These are phyloP conservation scores for Cephus pulcher DNA, from an alignment of 2,888 invertebrate genomes.

Conservation along the genomic window DNA sequence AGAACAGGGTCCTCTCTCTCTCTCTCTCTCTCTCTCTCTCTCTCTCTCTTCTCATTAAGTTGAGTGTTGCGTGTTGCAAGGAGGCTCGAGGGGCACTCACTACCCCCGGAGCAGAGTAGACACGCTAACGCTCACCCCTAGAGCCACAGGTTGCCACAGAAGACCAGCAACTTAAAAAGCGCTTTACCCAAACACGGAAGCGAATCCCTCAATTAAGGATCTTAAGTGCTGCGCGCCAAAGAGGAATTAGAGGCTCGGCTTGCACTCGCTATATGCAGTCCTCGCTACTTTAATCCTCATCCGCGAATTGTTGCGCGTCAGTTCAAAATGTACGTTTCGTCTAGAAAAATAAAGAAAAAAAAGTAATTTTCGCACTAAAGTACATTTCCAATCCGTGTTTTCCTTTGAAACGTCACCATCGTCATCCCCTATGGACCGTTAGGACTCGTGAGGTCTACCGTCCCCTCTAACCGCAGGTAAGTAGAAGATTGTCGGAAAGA, in stretches of 20 bases:
- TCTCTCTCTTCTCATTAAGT: constrained; percentile 62
- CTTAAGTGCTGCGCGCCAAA: constrained; percentile 10
- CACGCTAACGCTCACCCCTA: constrained; percentile 13
- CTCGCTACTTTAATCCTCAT: background rate
- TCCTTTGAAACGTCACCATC: background rate
- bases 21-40: constrained; percentile 10
- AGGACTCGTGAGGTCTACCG: background rate
- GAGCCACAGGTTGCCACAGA: constrained; percentile 56
- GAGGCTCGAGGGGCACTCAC: constrained; percentile 59
- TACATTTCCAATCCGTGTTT: background rate
- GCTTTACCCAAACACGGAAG: constrained; percentile 45
- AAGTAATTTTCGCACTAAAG: background rate
- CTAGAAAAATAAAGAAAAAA: background rate
- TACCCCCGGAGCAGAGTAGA: constrained; percentile 42
- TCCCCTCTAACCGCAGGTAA: constrained; percentile 4
- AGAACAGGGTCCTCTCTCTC: constrained; percentile 9
- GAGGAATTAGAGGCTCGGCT: background rate
- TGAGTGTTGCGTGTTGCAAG: constrained; percentile 63
- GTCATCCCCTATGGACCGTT: background rate
- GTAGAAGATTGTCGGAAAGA: constrained; percentile 2
- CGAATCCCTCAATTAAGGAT: constrained; percentile 46
- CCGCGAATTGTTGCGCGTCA: background rate
- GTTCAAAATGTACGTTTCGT: background rate
- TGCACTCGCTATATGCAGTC: background rate
- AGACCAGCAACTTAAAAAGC: constrained; percentile 53